Percentiles rank a stretch among this genome's conserved stretches.
These are phyloP conservation scores for Scortum barcoo DNA, from an alignment of 2,113 vertebrate species.

Conservation along the genomic window DNA sequence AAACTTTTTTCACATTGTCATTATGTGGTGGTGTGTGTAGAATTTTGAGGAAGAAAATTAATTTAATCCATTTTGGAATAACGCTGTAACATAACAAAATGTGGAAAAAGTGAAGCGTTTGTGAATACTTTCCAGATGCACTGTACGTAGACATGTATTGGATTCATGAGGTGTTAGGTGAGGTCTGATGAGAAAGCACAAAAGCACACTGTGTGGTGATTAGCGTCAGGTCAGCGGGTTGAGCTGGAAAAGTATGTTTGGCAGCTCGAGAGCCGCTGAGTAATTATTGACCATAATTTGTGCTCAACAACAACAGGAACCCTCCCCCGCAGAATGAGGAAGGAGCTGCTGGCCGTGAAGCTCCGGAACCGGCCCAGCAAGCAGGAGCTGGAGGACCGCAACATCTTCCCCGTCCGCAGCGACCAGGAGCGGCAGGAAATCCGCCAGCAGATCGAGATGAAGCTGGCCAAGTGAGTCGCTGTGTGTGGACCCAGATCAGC, in stretches of 20 bases:
- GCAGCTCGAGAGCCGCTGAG: slow-evolving; percentile 5
- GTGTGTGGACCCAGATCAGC: slow-evolving; percentile 52
- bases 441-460: slow-evolving; percentile 97
- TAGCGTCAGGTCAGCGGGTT: slow-evolving; percentile 20
- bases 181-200: background rate
- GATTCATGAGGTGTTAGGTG: slow-evolving; percentile 18
- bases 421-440: slow-evolving; percentile 96
- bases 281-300: slow-evolving; percentile 25
- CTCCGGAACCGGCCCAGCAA: slow-evolving; percentile 95
- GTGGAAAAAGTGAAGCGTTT: too few species aligned
- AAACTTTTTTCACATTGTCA: too few species aligned
- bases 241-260: slow-evolving; percentile 23
- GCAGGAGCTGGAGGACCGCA: slow-evolving; percentile 96
- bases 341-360: slow-evolving; percentile 95
- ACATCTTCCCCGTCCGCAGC: slow-evolving; percentile 95
- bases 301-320: slow-evolving; percentile 84
- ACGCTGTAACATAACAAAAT: too few species aligned
- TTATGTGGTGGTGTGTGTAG: too few species aligned
- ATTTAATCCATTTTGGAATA: too few species aligned
- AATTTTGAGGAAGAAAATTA: too few species aligned
- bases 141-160: background rate
- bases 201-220: slow-evolving; percentile 23
- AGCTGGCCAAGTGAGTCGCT: slow-evolving; percentile 94
- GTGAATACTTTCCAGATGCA: too few species aligned
- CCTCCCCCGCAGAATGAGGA: slow-evolving; percentile 93